phyloP scores from a whole-genome alignment of 2,797 vertebrate species.

The Xenopus petersii region DNA sequence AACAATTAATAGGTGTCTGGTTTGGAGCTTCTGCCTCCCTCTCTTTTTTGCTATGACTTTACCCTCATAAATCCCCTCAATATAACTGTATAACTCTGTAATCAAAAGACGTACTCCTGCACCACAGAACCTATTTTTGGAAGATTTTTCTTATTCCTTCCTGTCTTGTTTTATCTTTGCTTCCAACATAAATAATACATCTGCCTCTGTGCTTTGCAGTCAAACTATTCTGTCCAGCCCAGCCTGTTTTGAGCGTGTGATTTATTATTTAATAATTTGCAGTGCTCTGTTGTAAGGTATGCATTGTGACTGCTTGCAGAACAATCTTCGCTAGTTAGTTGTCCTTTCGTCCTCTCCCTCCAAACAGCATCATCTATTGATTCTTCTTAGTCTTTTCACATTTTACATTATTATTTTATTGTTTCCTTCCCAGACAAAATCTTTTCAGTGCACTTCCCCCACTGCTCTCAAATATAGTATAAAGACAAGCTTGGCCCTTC shows the following conservation, averaged over 20 bases:
- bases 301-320: conserved; percentile 79
- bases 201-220: conserved; percentile 77
- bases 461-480: conserved; percentile 75
- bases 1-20: too few relatives aligned
- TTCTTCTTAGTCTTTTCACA: conserved; percentile 58
- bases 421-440: conserved; percentile 56
- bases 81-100: conserved; percentile 56
- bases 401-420: conserved; percentile 45
- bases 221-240: conserved; percentile 82
- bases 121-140: conserved; percentile 72
- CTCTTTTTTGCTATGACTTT: conserved; percentile 59
- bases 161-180: conserved; percentile 79
- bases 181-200: conserved; percentile 85
- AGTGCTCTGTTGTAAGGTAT: conserved; percentile 78
- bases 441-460: conserved; percentile 72
- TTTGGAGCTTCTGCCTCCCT: conserved; percentile 25
- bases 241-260: conserved; percentile 80
- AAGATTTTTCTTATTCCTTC: conserved; percentile 76
- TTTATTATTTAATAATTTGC: conserved; percentile 90
- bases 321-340: conserved; percentile 81
- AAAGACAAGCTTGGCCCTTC: conserved; percentile 74
- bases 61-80: conserved; percentile 60
- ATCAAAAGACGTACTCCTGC: conserved; percentile 72
- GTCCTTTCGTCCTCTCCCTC: conserved; percentile 77
- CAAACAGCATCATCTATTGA: conserved; percentile 78